Conservation (phyloP, 2,888 invertebrate species). For the Watsonalla binaria region DNA sequence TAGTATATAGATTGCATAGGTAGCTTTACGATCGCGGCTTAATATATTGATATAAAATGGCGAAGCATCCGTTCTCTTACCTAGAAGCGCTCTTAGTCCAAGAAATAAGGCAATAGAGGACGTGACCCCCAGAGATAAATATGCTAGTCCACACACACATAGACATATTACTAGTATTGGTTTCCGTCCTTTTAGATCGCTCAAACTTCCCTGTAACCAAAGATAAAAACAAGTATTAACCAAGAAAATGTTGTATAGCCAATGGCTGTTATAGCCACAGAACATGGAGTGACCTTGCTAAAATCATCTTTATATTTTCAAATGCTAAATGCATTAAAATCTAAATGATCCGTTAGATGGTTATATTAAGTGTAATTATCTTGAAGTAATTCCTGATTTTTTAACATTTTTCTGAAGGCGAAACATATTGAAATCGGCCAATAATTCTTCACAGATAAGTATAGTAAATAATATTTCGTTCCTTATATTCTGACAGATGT, state of each 20-base stretch:
- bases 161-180: conserved; percentile 61
- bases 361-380: too few relatives aligned
- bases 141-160: conserved; percentile 59
- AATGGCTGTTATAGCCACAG: too few relatives aligned
- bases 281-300: too few relatives aligned
- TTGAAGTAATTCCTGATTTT: too few relatives aligned
- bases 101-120: conserved; percentile 63
- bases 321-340: too few relatives aligned
- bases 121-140: conserved; percentile 66
- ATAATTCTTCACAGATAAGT: background rate
- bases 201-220: conserved; percentile 73
- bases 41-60: background rate
- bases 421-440: too few relatives aligned
- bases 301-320: too few relatives aligned
- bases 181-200: conserved; percentile 75
- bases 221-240: conserved; percentile 2
- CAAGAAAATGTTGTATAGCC: too few relatives aligned
- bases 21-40: background rate
- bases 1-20: background rate
- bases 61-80: conserved; percentile 36
- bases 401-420: too few relatives aligned
- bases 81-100: conserved; percentile 60
- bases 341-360: too few relatives aligned
- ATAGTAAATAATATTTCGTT: background rate
- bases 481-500: conserved; percentile 7